Base-by-base conservation (phyloP, 2,113 vertebrate genomes). In the Neotragus pygmaeus region DNA sequence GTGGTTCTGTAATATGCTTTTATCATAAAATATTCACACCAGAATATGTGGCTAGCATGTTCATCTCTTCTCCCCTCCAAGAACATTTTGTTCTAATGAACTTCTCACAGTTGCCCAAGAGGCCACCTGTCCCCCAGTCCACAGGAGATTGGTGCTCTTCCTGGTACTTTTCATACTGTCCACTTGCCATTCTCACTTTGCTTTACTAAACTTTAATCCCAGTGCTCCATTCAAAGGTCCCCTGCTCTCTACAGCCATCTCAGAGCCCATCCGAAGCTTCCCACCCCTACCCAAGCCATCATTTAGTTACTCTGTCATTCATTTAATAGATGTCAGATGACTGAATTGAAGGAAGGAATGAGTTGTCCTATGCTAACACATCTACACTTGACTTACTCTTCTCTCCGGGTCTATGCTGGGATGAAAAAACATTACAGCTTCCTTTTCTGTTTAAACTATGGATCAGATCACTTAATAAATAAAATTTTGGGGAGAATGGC, bases 391-490 rank as follows among this genome's bases (percentile, higher is more conserved):
- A 55, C 28, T 87, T 49, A 28, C 60, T 78, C 27, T 85, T 85
- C 49, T 25, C 13, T 43, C 25, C 27, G 19, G 91, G 60, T 89
- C 53, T 89, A 3, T 57, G 55, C 58, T 55, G n/a, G 15, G 45
- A 30, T 90, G 12, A 58, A 57, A 53, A 58, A 88, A 51, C 28
- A 78, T 57, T 43, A 45, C 16, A 16, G 16, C 39, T 96, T 78
- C 30, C 80, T 90, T 78, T 36, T 81, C 27, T 90, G 4, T 75
- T 80, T 92, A 84, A 70, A 90, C 30, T 53, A 17, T 82, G 77
- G 45, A 17, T 81, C 81, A 91, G 25, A 75, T 87, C 57, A 84
- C n/a, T 87, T 95, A 73, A 53, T 64, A 70, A 87, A 62, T 43
- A 93, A 75, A 47, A 53, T 49, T 95, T 82, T 3, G 13, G 30